A percentile compares a stretch with the other conserved stretches of the same genome.
Conservation (phyloP, 2,888 invertebrate genomes). For the Ormyrus rosae region DNA sequence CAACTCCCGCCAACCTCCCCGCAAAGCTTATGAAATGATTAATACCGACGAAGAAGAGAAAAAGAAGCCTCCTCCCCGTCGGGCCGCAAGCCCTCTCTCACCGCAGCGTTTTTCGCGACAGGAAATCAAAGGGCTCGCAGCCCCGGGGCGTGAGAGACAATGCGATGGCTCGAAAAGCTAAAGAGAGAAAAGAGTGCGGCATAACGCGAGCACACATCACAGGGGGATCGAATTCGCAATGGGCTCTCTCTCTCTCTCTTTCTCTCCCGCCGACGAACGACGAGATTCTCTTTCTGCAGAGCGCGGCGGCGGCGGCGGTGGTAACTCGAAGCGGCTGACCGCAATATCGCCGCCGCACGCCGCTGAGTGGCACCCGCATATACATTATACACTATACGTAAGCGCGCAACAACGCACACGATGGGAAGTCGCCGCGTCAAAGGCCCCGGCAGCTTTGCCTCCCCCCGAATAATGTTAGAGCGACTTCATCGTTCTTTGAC, state of each 20-base stretch:
- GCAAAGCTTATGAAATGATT: too few species aligned
- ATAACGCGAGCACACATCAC: conserved; percentile 43
- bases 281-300: conserved; percentile 48
- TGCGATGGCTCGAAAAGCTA: background rate
- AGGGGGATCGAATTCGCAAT: conserved; percentile 56
- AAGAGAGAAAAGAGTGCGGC: conserved; percentile 1
- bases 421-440: background rate
- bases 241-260: background rate
- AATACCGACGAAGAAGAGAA: too few species aligned
- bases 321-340: conserved; percentile 53
- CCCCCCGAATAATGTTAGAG: background rate
- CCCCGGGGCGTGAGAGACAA: too few species aligned
- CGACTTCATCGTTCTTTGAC: background rate
- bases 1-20: too few species aligned
- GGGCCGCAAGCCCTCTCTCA: too few species aligned
- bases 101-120: too few species aligned
- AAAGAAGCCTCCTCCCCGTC: too few species aligned
- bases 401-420: too few species aligned
- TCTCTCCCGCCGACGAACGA: background rate
- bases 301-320: too few species aligned
- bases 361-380: background rate
- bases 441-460: background rate
- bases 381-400: background rate
- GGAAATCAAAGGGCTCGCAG: too few species aligned
- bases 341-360: conserved; percentile 45